Evolutionary conservation across 1,140 invertebrate species (phyloP).

Genomic region (Polypedilum vanderplanki): DNA sequence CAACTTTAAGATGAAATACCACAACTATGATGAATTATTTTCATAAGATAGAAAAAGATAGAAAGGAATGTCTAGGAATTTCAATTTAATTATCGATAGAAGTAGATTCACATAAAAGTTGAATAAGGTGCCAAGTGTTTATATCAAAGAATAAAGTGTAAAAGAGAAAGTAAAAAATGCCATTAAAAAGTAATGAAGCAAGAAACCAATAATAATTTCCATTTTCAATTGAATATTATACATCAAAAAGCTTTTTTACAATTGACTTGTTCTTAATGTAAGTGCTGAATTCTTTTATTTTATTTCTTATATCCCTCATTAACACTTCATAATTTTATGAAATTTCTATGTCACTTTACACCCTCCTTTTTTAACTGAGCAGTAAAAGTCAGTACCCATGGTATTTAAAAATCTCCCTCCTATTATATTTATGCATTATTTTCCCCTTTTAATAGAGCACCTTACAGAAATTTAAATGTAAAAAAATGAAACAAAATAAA

Average conservation of each 20-base stretch:
- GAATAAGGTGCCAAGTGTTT: not conserved
- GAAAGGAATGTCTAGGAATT: not conserved
- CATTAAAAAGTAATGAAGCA: slow-evolving; percentile 26
- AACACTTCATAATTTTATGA: slow-evolving; percentile 6
- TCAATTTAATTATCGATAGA: slow-evolving; percentile 22
- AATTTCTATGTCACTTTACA: not conserved
- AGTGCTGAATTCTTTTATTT: not conserved
- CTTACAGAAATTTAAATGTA: not conserved
- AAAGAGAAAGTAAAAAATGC: not conserved
- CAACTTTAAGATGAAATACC: too few relatives aligned
- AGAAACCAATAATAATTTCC: slow-evolving; percentile 24
- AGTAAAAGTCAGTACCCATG: too few relatives aligned
- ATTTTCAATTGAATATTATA: slow-evolving; percentile 21
- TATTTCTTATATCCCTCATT: not conserved
- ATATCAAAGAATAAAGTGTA: not conserved
- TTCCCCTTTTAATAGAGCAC: not conserved
- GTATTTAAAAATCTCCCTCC: not conserved
- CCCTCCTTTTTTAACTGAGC: too few relatives aligned
- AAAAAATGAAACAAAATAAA: slow-evolving; percentile 13
- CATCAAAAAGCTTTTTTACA: slow-evolving; percentile 27
- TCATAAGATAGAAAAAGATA: too few relatives aligned
- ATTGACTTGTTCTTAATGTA: not conserved
- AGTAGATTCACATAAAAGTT: not conserved
- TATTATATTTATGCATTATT: not conserved
- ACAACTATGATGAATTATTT: too few relatives aligned